Conservation (phyloP, 2,888 invertebrate genomes). For the Platerodrilus igneus region DNA sequence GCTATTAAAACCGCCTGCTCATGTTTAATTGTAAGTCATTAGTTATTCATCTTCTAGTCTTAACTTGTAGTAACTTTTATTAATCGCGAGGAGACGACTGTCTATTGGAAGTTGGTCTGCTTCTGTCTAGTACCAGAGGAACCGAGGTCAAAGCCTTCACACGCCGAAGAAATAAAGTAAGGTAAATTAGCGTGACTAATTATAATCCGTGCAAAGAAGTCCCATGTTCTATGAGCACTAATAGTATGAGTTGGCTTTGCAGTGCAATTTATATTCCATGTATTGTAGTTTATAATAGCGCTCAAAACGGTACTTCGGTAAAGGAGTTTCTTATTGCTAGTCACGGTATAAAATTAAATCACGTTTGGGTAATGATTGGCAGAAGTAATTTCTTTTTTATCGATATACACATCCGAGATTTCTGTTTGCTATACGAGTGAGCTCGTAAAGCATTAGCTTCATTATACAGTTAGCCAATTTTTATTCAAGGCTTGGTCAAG, state of each 20-base stretch:
- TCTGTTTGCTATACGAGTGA: too few relatives aligned
- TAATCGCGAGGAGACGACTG: slow-evolving; percentile 6
- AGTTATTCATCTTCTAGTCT: too few relatives aligned
- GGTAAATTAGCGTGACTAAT: slow-evolving; percentile 5
- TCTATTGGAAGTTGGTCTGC: too few relatives aligned
- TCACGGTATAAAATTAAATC: slow-evolving; percentile 17
- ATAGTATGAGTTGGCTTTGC: neutral
- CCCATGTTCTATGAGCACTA: neutral
- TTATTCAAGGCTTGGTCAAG: too few relatives aligned
- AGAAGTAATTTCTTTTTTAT: too few relatives aligned
- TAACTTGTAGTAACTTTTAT: too few relatives aligned
- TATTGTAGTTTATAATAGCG: slow-evolving; percentile 1
- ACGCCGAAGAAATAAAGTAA: slow-evolving; percentile 9
- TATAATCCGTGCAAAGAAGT: slow-evolving; percentile 8
- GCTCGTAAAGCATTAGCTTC: too few relatives aligned
- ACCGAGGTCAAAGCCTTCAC: slow-evolving; percentile 10
- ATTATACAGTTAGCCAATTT: too few relatives aligned
- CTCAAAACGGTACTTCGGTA: neutral
- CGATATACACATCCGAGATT: too few relatives aligned
- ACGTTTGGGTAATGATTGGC: too few relatives aligned
- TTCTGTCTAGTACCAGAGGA: slow-evolving; percentile 1
- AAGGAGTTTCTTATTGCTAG: slow-evolving; percentile 6
- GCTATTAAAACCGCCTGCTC: too few relatives aligned
- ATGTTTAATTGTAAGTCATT: too few relatives aligned
- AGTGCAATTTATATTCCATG: neutral